Evolutionary conservation across 2,797 vertebrate species (phyloP).

Genomic region (Eurystomus glaucurus): DNA sequence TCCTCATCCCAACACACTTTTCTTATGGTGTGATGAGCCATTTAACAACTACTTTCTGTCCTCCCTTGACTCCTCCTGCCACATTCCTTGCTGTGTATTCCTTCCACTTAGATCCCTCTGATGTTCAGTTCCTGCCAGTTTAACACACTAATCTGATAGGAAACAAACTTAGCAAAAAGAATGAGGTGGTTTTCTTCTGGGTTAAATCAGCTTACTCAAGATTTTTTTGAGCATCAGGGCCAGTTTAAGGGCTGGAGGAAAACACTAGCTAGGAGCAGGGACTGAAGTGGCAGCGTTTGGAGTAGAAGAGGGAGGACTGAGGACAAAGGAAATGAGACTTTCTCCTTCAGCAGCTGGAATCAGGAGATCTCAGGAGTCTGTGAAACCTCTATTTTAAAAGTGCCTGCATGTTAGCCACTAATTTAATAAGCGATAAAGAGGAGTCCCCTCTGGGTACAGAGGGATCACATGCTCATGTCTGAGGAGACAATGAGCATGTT

Average conservation of each 20-base stretch:
- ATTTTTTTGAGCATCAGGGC: background rate
- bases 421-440: background rate
- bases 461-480: background rate
- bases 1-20: background rate
- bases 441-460: background rate
- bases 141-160: background rate
- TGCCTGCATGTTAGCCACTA: background rate
- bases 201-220: background rate
- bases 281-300: background rate
- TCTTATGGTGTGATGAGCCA: background rate
- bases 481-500: background rate
- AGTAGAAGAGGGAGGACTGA: background rate
- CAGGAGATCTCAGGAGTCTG: background rate
- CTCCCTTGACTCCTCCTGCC: background rate
- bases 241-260: background rate
- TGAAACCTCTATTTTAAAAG: background rate
- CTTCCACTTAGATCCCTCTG: background rate
- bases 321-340: background rate
- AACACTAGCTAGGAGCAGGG: background rate
- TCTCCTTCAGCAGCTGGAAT: background rate
- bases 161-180: background rate
- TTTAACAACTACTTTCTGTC: background rate
- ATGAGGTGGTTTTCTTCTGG: background rate
- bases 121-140: background rate
- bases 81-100: background rate